These are phyloP conservation scores for Drosophila kuntzei DNA, from an alignment of 2,888 invertebrate genomes.

Conservation along the genomic window DNA sequence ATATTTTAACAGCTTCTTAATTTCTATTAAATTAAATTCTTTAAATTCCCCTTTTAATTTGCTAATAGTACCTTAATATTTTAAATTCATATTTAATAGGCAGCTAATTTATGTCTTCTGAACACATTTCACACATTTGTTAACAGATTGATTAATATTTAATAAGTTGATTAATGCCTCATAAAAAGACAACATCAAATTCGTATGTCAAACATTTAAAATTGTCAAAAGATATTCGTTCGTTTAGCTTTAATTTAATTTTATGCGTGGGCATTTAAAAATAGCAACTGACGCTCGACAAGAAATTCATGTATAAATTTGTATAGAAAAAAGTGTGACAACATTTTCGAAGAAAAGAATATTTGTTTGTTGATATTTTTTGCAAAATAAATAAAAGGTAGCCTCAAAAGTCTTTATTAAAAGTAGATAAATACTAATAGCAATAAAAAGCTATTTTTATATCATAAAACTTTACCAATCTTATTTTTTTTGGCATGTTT, in stretches of 20 bases:
- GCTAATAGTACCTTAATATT: background rate
- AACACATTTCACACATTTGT: slow-evolving; percentile 44
- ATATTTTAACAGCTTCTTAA: background rate
- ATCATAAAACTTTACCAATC: too few species aligned
- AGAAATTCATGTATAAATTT: background rate
- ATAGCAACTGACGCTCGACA: slow-evolving; percentile 48
- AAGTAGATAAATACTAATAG: background rate
- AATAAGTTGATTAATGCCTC: slow-evolving; percentile 57
- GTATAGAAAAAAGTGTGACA: background rate
- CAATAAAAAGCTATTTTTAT: background rate
- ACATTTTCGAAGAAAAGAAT: background rate
- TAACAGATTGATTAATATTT: slow-evolving; percentile 55
- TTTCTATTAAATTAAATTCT: background rate
- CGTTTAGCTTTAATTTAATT: slow-evolving; percentile 36
- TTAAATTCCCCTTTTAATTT: background rate
- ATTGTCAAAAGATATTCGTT: slow-evolving; percentile 36
- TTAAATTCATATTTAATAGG: slow-evolving; percentile 10
- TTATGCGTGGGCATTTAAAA: slow-evolving; percentile 52
- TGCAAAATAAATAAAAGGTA: background rate
- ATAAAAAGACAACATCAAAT: slow-evolving; percentile 39
- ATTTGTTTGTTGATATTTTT: slow-evolving; percentile 1
- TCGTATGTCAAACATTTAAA: slow-evolving; percentile 30
- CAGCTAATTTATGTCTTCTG: slow-evolving; percentile 6
- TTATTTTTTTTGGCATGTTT: too few species aligned
- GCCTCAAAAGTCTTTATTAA: too few species aligned